These are phyloP conservation scores for Hoplostethus mediterraneus DNA, from an alignment of 2,797 vertebrate species.

Conservation along the genomic window DNA sequence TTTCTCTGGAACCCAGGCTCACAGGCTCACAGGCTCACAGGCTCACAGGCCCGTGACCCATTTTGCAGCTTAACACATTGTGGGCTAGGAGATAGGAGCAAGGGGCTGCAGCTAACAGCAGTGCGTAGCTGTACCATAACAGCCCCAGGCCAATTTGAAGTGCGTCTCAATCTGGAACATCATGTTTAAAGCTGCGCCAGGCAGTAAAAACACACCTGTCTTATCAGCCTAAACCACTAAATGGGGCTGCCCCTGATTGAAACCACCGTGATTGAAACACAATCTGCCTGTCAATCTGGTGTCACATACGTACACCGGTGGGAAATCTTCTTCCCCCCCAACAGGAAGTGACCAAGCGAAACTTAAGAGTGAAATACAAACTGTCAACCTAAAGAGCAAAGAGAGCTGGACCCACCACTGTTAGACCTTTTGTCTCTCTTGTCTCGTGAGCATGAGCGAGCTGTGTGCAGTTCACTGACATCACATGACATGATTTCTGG, in stretches of 20 bases:
- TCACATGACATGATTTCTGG: conserved; percentile 16
- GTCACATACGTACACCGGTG: no score
- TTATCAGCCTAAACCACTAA: no score
- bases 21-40: not conserved
- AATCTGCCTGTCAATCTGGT: no score
- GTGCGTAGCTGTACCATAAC: not conserved
- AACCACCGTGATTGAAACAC: no score
- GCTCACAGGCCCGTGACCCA: not conserved
- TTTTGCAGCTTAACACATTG: not conserved
- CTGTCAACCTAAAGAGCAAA: no score
- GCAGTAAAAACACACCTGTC: not conserved
- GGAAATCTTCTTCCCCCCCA: no score
- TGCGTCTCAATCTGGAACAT: not conserved
- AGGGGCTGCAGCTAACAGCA: not conserved
- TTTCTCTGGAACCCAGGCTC: conserved; percentile 6
- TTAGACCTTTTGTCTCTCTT: conserved; percentile 6
- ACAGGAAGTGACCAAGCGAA: no score
- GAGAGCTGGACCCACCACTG: no score
- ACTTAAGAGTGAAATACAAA: no score
- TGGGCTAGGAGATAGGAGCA: not conserved
- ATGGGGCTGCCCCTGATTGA: no score
- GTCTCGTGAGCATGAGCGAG: conserved; percentile 14
- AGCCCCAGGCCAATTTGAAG: not conserved
- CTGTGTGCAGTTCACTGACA: conserved; percentile 20
- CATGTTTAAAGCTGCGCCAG: not conserved